Evolutionary conservation across 2,888 invertebrate genomes (phyloP).

Genomic region (Orthosia incerta): DNA sequence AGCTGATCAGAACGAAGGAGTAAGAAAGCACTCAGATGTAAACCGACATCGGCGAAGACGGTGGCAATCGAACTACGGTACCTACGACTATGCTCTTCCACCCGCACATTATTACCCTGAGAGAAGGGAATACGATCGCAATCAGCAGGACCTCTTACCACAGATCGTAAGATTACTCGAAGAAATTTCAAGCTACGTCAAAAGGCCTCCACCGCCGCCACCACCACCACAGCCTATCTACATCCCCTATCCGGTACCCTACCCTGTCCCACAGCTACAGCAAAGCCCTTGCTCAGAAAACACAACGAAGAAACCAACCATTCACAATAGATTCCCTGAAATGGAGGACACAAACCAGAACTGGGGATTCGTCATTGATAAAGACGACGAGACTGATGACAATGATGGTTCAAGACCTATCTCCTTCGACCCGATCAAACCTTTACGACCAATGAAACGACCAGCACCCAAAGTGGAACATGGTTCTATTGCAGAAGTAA

Average conservation of each 20-base stretch:
- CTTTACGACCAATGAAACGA: constrained; percentile 63
- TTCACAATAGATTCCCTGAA: constrained; percentile 73
- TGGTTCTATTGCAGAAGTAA: constrained; percentile 67
- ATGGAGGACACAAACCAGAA: constrained; percentile 80
- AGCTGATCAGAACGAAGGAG: constrained; percentile 51
- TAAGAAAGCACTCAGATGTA: constrained; percentile 67
- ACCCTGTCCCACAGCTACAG: constrained; percentile 72
- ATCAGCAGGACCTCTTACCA: constrained; percentile 75
- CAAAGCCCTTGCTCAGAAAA: constrained; percentile 66
- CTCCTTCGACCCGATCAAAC: constrained; percentile 75
- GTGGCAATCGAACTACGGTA: constrained; percentile 78
- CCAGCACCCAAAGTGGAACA: constrained; percentile 73
- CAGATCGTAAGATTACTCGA: constrained; percentile 79
- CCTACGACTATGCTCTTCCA: constrained; percentile 74
- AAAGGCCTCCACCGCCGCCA: constrained; percentile 70
- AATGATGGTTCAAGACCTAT: constrained; percentile 81
- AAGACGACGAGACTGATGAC: constrained; percentile 66
- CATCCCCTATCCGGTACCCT: constrained; percentile 80
- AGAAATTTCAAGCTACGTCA: constrained; percentile 77
- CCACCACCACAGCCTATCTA: constrained; percentile 82
- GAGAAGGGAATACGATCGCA: constrained; percentile 74
- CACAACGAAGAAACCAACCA: constrained; percentile 57
- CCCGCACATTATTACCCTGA: constrained; percentile 74
- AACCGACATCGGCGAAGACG: constrained; percentile 77
- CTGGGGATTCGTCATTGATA: constrained; percentile 76